phyloP scores from a whole-genome alignment of 2,797 vertebrate species.

The Momotus momota region DNA sequence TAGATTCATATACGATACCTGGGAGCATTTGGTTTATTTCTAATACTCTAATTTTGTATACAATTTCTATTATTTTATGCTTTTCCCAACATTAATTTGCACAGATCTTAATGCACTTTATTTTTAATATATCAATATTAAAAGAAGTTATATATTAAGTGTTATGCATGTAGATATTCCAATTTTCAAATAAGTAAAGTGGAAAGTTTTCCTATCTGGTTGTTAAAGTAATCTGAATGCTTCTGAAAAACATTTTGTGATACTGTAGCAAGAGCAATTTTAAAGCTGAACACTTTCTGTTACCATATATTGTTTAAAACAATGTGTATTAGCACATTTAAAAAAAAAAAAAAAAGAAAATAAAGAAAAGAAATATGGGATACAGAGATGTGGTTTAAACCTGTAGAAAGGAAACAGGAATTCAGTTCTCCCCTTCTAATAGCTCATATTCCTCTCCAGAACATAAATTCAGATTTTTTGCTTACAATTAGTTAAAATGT shows the following conservation, averaged over 20 bases:
- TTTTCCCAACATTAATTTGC: background rate
- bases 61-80: background rate
- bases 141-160: background rate
- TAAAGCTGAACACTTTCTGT: background rate
- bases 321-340: background rate
- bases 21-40: background rate
- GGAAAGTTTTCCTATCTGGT: background rate
- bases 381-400: background rate
- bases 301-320: background rate
- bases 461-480: background rate
- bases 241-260: background rate
- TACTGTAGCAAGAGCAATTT: background rate
- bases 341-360: too few species aligned
- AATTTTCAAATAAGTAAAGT: background rate
- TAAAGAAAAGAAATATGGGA: background rate
- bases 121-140: background rate
- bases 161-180: background rate
- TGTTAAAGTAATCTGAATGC: background rate
- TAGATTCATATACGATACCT: background rate
- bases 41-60: background rate
- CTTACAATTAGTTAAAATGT: background rate
- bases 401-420: background rate
- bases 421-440: background rate
- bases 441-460: background rate
- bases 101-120: background rate